Base-by-base conservation (phyloP, 2,797 vertebrate species). In the Trachops cirrhosus region DNA sequence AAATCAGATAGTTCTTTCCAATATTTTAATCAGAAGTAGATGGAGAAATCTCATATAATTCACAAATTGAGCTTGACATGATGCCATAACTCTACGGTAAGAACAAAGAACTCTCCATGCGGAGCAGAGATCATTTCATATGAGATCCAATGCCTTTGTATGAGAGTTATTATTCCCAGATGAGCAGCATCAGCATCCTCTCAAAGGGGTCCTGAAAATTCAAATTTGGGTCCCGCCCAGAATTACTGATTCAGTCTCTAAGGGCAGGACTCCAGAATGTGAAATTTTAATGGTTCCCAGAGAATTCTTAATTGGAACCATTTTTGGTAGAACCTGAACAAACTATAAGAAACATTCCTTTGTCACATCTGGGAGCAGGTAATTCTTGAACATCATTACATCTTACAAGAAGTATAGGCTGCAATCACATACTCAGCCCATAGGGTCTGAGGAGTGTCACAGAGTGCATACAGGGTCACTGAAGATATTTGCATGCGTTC, bases 1-100 rank as follows among this genome's bases (percentile, higher is more conserved):
- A 95, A 96, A 82, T 92, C 83, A 92, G 37, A 83, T 37, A 18
- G 78, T 89, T 86, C 37, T 89, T 74, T 91, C 62, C 67, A 93
- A 83, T 62, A 78, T 74, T 92, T 85, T 68, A 85, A 70, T 21
- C 10, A 80, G 83, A 95, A 71, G 91, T 95, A 83, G 44, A 77
- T 67, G 70, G 19, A 77, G 83, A 97, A 74, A 87, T 84, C 73
- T 71, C 48, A 62, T 29, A 50, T 52, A 88, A 88, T 86, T 92
- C 77, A 93, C 24, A 79, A 91, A 89, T 41, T 74, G 54, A 91
- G 93, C 68, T 70, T 86, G 78, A 82, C n/a, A 32, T 34, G 78
- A 78, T 34, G 37, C 59, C 83, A 75, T 67, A 67, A 39, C 52
- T 94, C 59, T 6, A 12, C 0, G 29, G 92, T 41, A 90, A 78